Base-by-base conservation (phyloP, 2,888 invertebrate species). In the Yponomeuta evonymella region DNA sequence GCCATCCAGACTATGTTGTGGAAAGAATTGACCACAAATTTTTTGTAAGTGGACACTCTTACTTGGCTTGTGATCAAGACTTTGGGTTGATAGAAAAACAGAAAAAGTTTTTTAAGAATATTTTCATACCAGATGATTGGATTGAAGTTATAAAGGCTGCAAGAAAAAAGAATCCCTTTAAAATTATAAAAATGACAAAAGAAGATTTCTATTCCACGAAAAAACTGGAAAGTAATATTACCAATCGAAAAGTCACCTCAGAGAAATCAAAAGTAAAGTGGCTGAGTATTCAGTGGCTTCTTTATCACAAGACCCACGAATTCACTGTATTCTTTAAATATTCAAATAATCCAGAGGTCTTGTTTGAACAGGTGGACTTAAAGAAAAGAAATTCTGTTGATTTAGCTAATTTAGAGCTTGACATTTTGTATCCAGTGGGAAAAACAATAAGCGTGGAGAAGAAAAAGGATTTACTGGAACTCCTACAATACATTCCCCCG, bases 31-130 rank as follows among this genome's bases (percentile, higher is more conserved):
- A 79, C 70, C 77, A 77, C 64, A 76, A 75, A 62, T 78, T 76
- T 73, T 70, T 73, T 65, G 75, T 79, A 36, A 75, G 75, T 65
- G 78, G 76, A n/a, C 77, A 78, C 72, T 77, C 75, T 8, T 78
- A 74, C 72, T 73, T 75, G 64, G 70, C 76, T 12, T 77, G 78
- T 71, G 77, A 78, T 48, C 63, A 36, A 69, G 74, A 75, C 62
- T 74, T 75, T 71, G 72, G 75, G 5, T 63, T 75, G 11, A 73
- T 74, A 72, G 72, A 77, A 75, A 72, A 78, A 73, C 70, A 72
- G 73, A 73, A 79, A 76, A 75, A 75, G 73, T 73, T 68, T 68
- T 74, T 75, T 67, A 72, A 69, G 51, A 73, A 76, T 70, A 76
- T 77, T 73, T 77, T 71, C 72, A 65, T 76, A 68, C 74, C 33